Evolutionary conservation across 2,113 vertebrate species (phyloP).

Genomic region (Megaceryle torquata): DNA sequence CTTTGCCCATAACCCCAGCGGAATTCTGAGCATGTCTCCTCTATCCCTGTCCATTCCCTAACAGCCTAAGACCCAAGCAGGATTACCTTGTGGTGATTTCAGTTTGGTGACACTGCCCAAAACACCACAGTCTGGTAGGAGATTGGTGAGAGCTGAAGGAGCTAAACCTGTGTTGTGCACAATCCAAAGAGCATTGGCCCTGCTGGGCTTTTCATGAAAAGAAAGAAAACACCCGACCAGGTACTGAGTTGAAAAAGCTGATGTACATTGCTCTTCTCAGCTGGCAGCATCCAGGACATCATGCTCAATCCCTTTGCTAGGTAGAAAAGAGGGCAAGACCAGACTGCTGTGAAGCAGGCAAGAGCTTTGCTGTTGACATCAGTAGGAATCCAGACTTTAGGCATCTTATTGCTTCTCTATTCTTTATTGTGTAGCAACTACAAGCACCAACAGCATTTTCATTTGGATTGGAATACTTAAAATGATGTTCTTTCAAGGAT

Average conservation of each 20-base stretch:
- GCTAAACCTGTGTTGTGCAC: background rate
- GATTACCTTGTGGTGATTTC: background rate
- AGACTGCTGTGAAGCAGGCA: background rate
- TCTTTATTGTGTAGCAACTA: background rate
- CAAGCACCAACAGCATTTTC: background rate
- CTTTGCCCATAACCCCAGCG: background rate
- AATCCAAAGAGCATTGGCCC: background rate
- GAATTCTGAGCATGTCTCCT: background rate
- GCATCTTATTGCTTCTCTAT: background rate
- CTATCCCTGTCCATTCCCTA: background rate
- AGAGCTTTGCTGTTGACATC: background rate
- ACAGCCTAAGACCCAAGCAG: background rate
- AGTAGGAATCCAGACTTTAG: background rate
- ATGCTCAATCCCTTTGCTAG: background rate
- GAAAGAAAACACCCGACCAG: background rate
- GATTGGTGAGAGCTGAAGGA: background rate
- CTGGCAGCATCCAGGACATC: background rate
- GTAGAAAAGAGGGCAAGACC: background rate
- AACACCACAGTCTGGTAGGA: background rate
- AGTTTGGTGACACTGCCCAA: background rate
- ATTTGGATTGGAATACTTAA: background rate
- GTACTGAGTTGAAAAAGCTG: background rate
- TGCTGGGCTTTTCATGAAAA: background rate
- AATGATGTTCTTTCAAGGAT: background rate
- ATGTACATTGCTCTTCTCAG: background rate